Percentiles rank a stretch among this genome's conserved stretches.
phyloP scores from a whole-genome alignment of 1,140 invertebrate genomes.

The Caenorhabditis latens region DNA sequence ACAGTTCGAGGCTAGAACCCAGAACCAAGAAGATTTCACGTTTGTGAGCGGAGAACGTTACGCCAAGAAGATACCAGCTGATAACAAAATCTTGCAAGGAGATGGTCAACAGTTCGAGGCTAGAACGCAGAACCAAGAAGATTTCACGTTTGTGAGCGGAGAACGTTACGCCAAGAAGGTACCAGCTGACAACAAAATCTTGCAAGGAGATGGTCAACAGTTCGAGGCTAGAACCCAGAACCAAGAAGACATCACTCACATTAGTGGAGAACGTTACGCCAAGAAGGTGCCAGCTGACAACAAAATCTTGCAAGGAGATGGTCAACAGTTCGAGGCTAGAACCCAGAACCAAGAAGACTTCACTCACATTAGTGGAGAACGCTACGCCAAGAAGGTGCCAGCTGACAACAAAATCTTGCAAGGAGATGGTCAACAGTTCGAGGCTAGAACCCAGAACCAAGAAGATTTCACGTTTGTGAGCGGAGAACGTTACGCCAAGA shows the following conservation, averaged over 20 bases:
- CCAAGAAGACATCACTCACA: conserved; percentile 53
- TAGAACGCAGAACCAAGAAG: conserved; percentile 57
- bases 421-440: no score
- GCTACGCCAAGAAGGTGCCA: conserved; percentile 21
- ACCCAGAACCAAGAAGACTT: conserved; percentile 60
- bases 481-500: conserved; percentile 43
- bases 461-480: conserved; percentile 41
- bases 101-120: no score
- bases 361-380: conserved; percentile 34
- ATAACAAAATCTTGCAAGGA: not conserved
- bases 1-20: conserved; percentile 1
- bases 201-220: no score
- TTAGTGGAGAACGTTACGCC: conserved; percentile 41
- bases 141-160: conserved; percentile 23
- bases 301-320: not conserved
- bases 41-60: conserved; percentile 20
- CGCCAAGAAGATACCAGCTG: conserved; percentile 13
- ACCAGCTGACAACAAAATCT: conserved; percentile 11
- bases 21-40: conserved; percentile 57
- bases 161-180: conserved; percentile 38
- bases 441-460: conserved; percentile 42
- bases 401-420: conserved; percentile 3
- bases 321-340: no score
- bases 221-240: conserved; percentile 26
- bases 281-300: conserved; percentile 11